Evolutionary conservation across 2,888 invertebrate species (phyloP), one percentile per base, ranked within the genome.

Genomic region (Perithous albicinctus): DNA sequence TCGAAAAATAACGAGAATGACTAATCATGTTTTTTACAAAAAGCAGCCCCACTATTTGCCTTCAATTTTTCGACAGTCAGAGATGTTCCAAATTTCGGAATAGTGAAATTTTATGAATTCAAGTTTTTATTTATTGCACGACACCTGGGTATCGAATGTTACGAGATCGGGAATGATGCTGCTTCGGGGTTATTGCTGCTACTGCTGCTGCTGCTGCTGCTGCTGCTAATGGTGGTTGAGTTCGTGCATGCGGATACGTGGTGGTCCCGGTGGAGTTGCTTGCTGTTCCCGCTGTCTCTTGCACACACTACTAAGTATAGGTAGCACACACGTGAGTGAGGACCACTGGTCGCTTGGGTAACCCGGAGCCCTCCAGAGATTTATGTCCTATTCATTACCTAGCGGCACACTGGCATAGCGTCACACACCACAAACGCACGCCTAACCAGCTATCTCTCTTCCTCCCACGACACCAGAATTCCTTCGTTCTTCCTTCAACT

Each of bases 361-460:
- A 64, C 75, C 67, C 80, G 81, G 83, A 83, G 83, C 83, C n/a
- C 87, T 86, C 87, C 82, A 79, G 87, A 90, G 90, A 91, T 91
- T 91, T 91, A 91, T 92, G 91, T 86, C 88, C 91, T 89, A 90
- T 91, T 89, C 88, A 89, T 90, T 89, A 88, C 87, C 84, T 80
- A 85, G 85, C 83, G 82, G 83, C 85, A 84, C 86, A 85, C 79
- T 78, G 74, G 54, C 54, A 54, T 41, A 70, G 63, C 46, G 59
- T 78, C 3, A 2, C 80, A 83, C 88, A 83, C 88, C 87, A 84
- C 88, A 86, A 86, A 88, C 86, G 86, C 87, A 86, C 88, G 79
- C n/a, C n/a, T n/a, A 82, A 78, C 84, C 84, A 7, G 78, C 63
- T 79, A 38, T 41, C 46, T 74, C 59, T 35, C 41, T 43, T 48